phyloP scores from a whole-genome alignment of 2,113 vertebrate species.

The Synchiropus splendidus region DNA sequence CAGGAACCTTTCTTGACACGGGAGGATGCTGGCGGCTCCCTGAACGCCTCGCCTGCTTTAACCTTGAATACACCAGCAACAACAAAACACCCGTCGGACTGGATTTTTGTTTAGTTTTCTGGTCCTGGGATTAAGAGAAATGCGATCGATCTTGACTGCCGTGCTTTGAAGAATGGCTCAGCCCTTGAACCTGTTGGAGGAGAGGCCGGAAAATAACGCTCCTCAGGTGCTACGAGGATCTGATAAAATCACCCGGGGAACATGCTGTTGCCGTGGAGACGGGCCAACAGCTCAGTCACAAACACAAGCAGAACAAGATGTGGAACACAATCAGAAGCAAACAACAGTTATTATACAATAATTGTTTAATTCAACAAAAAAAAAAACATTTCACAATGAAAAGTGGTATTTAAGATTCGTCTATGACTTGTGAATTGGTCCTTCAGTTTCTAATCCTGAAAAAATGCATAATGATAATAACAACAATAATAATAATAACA shows the following conservation, averaged over 20 bases:
- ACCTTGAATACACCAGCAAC: neutral
- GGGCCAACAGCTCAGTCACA: slow-evolving; percentile 41
- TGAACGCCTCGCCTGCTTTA: neutral
- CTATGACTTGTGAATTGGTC: too few species aligned
- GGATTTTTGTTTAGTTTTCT: slow-evolving; percentile 11
- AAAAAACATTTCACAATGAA: too few species aligned
- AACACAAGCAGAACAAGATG: slow-evolving; percentile 11
- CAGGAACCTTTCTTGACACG: slow-evolving; percentile 72
- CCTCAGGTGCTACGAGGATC: slow-evolving; percentile 46
- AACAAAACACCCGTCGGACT: slow-evolving; percentile 13
- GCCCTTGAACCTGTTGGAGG: slow-evolving; percentile 28
- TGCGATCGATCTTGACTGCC: slow-evolving; percentile 11
- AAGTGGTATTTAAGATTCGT: too few species aligned
- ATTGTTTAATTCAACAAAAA: too few species aligned
- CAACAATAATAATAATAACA: too few species aligned
- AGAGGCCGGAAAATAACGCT: slow-evolving; percentile 46
- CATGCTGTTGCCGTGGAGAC: slow-evolving; percentile 50
- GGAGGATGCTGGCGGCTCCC: slow-evolving; percentile 61
- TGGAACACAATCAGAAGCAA: neutral
- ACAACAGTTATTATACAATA: too few species aligned
- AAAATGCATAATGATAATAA: too few species aligned
- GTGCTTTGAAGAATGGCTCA: slow-evolving; percentile 18
- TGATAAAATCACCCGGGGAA: slow-evolving; percentile 55
- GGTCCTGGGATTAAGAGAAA: neutral
- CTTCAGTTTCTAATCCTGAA: too few species aligned